Conservation (phyloP, 2,113 vertebrate genomes). For the Poeciliopsis occidentalis region DNA sequence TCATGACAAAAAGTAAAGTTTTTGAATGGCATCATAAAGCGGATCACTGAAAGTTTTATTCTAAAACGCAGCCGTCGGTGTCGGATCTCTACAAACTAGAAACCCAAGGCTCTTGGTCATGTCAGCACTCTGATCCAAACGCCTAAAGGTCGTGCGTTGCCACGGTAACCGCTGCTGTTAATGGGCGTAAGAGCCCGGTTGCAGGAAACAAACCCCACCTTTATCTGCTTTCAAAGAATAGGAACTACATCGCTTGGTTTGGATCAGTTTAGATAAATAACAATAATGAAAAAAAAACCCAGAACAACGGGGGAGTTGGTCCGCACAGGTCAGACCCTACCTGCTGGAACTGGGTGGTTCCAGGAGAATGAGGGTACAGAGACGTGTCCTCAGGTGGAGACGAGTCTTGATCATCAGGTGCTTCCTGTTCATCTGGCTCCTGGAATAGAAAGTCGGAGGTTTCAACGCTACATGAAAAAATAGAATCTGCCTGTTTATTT, state of each 20-base stretch:
- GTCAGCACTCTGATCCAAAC: not conserved
- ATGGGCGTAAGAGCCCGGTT: not conserved
- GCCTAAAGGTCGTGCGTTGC: not conserved
- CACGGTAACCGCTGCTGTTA: constrained; percentile 10
- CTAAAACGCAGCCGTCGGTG: no score
- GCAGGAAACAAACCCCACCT: not conserved
- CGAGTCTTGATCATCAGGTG: constrained; percentile 95
- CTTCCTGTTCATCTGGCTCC: constrained; percentile 98
- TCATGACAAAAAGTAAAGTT: no score
- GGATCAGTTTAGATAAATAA: no score
- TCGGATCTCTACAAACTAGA: no score
- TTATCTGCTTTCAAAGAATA: not conserved
- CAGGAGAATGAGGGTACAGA: constrained; percentile 95
- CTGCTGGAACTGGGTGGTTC: constrained; percentile 96
- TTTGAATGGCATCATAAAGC: no score
- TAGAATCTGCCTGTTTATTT: constrained; percentile 13
- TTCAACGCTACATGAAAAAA: not conserved
- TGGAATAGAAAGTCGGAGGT: constrained; percentile 55
- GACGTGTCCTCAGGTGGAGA: constrained; percentile 98
- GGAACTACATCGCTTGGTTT: not conserved
- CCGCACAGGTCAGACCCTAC: constrained; percentile 70
- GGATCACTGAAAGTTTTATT: no score
- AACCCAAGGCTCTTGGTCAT: not conserved
- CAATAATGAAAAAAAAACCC: no score
- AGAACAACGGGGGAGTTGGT: not conserved